Evolutionary conservation across 2,113 vertebrate genomes (phyloP), one percentile per base, ranked within the genome.

Genomic region (Epinephelus moara): DNA sequence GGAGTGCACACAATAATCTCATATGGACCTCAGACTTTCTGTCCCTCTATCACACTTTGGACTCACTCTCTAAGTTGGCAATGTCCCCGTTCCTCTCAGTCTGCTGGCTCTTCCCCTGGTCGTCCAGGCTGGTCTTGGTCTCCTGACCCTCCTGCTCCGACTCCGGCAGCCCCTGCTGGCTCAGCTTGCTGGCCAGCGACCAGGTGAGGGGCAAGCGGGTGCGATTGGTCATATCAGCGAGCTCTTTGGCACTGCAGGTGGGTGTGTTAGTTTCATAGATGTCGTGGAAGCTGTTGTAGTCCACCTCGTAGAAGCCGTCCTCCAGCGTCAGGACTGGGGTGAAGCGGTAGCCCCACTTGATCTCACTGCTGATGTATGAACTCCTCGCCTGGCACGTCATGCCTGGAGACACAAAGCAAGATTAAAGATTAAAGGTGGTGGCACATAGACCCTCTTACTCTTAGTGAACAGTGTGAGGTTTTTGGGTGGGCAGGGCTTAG

Each of bases 341-440:
- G 96, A 99, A 99, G 75, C 98, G 97, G 84, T 98, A 97, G 49
- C 98, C 98, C 98, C 98, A 99, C 37, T 98, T 96, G 92, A 99
- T 99, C 95, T 99, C 98, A 3, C 96, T 97, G 33, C 98, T 95
- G 83, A 99, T 90, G 21, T 99, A 99, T 4, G 98, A 99, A 86
- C 98, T 99, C 50, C 98, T 95, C 0, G 98, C 98, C 92, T 99
- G 98, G 92, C 98, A 99, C 0, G 98, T 99, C 98, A 99, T 99
- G 27, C 98, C 98, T 99, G 85, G 0, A 74, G 37, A 81, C 40
- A 70, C 21, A 18, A 81, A 27, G 67, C 42, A 18, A 64, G 19
- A 18, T 18, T 8, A 17, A 42, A 59, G 13, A 14, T 17, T 13
- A 2, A 17, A 45, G 23, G 21, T 66, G 25, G 42, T 17, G 47